Evolutionary conservation across 2,888 invertebrate species (phyloP).

Genomic region (Eurytoma californica): DNA sequence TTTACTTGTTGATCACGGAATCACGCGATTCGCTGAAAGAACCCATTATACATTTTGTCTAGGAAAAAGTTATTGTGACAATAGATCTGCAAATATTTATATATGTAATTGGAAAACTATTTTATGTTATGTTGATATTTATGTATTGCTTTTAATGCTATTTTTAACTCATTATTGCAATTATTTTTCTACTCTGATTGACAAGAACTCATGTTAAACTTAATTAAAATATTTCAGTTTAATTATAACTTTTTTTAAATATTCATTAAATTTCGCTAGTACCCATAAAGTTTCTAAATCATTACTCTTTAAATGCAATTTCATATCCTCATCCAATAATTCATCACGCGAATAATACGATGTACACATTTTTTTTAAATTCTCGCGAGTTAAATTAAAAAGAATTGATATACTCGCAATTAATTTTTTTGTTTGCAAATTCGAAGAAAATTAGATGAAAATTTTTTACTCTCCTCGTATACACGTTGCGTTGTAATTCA

Average conservation of each 20-base stretch:
- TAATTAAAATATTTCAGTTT: neutral
- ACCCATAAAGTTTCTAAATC: neutral
- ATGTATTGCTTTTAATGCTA: neutral
- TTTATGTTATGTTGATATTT: conserved; percentile 8
- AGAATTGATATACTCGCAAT: conserved; percentile 12
- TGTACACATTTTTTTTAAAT: too few species aligned
- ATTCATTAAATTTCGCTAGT: neutral
- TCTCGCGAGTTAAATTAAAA: neutral
- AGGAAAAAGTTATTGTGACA: neutral
- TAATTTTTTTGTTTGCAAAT: conserved; percentile 13
- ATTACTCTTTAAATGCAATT: neutral
- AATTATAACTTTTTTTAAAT: conserved; percentile 10
- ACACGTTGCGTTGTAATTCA: conserved; percentile 36
- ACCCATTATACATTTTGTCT: neutral
- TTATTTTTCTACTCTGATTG: conserved; percentile 18
- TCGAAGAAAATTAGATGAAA: conserved; percentile 34
- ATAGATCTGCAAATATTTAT: neutral
- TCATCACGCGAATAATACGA: too few species aligned
- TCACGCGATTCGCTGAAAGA: conserved; percentile 24
- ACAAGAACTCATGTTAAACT: neutral
- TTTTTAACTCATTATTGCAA: neutral
- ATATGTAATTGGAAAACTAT: neutral
- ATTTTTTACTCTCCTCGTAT: conserved; percentile 15
- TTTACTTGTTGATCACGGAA: conserved; percentile 35
- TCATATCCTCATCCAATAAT: neutral